phyloP scores from a whole-genome alignment of 2,888 invertebrate genomes.

The Laothoe populi region DNA sequence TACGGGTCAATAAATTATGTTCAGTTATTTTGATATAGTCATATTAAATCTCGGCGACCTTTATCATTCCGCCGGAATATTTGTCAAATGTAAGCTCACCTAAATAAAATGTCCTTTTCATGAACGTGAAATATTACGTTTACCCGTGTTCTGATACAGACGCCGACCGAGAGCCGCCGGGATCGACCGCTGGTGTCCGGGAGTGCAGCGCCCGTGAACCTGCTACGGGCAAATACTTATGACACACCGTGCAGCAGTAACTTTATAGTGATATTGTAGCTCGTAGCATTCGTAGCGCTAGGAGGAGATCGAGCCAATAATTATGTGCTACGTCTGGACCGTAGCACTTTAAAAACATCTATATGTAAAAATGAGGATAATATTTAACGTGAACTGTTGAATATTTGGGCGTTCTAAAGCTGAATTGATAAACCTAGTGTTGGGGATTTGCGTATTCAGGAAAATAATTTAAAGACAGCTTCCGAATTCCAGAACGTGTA shows the following conservation, averaged over 20 bases:
- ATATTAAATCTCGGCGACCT: constrained; percentile 34
- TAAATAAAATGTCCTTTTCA: constrained; percentile 9
- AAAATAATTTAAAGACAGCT: too few species aligned
- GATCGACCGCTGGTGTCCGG: neutral
- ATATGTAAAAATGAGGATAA: neutral
- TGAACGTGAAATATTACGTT: neutral
- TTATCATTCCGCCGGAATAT: neutral
- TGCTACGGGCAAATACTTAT: neutral
- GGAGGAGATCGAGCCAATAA: neutral
- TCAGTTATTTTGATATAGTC: neutral
- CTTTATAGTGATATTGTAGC: neutral
- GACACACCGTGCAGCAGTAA: neutral
- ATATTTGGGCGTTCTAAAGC: neutral
- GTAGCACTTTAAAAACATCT: constrained; percentile 9
- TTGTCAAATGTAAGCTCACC: constrained; percentile 18
- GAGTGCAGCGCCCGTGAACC: neutral
- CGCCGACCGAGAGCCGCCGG: neutral
- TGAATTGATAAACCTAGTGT: constrained; percentile 13
- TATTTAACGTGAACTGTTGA: neutral
- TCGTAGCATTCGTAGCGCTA: neutral
- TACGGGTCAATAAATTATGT: neutral
- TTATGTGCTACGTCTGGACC: neutral
- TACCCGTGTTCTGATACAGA: neutral
- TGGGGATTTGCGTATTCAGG: too few species aligned
- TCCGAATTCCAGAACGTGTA: too few species aligned